phyloP scores from a whole-genome alignment of 2,888 invertebrate species.

The Lepidochrysops patricia region DNA sequence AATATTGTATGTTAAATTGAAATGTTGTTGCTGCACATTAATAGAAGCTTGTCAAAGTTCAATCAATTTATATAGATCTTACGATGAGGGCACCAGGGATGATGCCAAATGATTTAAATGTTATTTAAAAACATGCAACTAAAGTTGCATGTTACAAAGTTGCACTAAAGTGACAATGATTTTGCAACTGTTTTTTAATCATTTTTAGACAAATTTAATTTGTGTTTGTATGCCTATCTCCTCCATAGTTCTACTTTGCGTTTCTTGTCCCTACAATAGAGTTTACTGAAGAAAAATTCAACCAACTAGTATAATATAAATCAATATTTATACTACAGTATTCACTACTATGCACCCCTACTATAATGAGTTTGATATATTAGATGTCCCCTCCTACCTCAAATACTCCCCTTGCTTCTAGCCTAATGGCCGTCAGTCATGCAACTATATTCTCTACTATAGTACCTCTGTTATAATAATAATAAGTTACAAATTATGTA shows the following conservation, averaged over 20 bases:
- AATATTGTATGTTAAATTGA: not conserved
- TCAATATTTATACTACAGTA: not conserved
- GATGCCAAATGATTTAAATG: no score
- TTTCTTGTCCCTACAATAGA: no score
- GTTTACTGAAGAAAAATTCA: no score
- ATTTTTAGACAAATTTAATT: no score
- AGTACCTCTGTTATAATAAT: no score
- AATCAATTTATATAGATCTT: slow-evolving; percentile 13
- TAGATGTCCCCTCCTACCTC: not conserved
- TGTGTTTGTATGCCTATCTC: no score
- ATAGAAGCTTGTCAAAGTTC: slow-evolving; percentile 14
- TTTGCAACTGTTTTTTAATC: no score
- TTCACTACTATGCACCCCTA: not conserved
- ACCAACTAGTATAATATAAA: no score
- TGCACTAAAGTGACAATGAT: not conserved
- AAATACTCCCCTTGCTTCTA: not conserved
- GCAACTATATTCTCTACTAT: not conserved
- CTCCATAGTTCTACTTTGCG: no score
- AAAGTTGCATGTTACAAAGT: no score
- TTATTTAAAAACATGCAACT: no score
- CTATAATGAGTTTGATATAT: not conserved
- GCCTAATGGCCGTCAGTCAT: not conserved
- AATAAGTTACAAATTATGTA: no score
- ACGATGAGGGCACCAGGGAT: not conserved
- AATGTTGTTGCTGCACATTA: not conserved